Evolutionary conservation across 2,797 vertebrate species (phyloP).

Genomic region (Glossophaga mutica): DNA sequence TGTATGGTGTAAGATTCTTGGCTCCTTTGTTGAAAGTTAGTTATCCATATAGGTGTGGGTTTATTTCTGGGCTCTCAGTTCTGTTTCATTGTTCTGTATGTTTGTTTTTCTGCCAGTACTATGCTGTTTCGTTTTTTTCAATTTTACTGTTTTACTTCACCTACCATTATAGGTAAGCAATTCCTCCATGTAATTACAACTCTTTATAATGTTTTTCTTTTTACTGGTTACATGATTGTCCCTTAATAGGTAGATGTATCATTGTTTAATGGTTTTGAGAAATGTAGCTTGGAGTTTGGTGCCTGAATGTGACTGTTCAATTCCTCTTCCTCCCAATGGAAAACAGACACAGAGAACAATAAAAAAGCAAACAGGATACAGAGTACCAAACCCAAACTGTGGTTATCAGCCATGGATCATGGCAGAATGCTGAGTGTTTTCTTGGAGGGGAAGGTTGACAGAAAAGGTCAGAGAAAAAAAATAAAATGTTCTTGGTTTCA

Average conservation of each 20-base stretch:
- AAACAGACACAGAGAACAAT: background rate
- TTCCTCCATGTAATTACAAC: conserved; percentile 22
- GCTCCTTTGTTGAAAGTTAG: background rate
- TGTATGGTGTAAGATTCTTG: background rate
- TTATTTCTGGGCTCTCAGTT: background rate
- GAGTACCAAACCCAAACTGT: background rate
- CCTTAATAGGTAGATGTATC: background rate
- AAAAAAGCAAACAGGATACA: background rate
- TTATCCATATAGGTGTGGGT: background rate
- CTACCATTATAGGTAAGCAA: background rate
- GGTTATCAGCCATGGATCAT: background rate
- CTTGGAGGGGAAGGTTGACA: background rate
- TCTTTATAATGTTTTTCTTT: background rate
- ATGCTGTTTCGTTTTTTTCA: background rate
- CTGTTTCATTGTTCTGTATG: background rate
- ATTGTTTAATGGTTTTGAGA: conserved; percentile 28
- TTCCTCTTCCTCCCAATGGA: background rate
- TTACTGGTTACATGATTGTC: background rate
- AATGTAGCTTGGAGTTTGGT: background rate
- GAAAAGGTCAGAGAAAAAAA: background rate
- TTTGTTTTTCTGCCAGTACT: background rate
- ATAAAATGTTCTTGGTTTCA: background rate
- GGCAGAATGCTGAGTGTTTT: background rate
- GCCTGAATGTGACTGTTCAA: background rate
- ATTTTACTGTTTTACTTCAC: background rate